These are phyloP conservation scores for Drosophila demipolita DNA, from an alignment of 2,888 invertebrate species.

Conservation along the genomic window DNA sequence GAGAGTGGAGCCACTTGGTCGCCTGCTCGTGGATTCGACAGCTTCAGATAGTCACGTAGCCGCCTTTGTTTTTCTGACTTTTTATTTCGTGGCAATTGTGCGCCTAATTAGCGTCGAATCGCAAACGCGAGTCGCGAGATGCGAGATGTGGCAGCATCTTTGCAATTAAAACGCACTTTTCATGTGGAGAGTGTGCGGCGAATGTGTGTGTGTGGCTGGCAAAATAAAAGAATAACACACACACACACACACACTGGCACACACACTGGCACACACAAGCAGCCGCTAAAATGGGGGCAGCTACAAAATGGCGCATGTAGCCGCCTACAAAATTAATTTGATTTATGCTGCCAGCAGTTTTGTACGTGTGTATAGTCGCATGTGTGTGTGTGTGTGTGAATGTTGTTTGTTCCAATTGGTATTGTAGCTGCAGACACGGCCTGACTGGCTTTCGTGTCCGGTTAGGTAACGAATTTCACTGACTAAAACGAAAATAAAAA, in stretches of 20 bases:
- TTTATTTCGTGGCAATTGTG: conserved; percentile 79
- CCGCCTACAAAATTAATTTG: conserved; percentile 82
- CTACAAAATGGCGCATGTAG: conserved; percentile 76
- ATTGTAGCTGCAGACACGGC: conserved; percentile 31
- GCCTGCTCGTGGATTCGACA: conserved; percentile 58
- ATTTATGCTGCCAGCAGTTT: conserved; percentile 73
- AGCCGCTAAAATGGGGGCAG: conserved; percentile 13
- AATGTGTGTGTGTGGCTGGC: conserved; percentile 20
- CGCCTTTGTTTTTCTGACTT: conserved; percentile 69
- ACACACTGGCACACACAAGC: background rate
- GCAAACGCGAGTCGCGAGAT: conserved; percentile 34
- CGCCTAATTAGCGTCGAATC: conserved; percentile 80
- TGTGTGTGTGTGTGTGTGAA: conserved; percentile 20
- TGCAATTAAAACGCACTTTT: conserved; percentile 83
- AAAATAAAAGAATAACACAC: conserved; percentile 24
- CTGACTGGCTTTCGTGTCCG: conserved; percentile 32
- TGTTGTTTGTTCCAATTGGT: conserved; percentile 45
- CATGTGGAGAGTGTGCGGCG: conserved; percentile 15
- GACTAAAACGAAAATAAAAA: conserved; percentile 75
- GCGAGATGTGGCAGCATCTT: conserved; percentile 66
- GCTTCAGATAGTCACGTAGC: conserved; percentile 79
- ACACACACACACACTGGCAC: conserved; percentile 4
- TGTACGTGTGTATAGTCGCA: conserved; percentile 27
- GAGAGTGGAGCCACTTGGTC: conserved; percentile 3
- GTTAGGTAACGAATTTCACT: conserved; percentile 75